Percentiles rank a stretch among this genome's conserved stretches.
phyloP scores from a whole-genome alignment of 2,888 invertebrate species.

The Ochropacha duplaris region DNA sequence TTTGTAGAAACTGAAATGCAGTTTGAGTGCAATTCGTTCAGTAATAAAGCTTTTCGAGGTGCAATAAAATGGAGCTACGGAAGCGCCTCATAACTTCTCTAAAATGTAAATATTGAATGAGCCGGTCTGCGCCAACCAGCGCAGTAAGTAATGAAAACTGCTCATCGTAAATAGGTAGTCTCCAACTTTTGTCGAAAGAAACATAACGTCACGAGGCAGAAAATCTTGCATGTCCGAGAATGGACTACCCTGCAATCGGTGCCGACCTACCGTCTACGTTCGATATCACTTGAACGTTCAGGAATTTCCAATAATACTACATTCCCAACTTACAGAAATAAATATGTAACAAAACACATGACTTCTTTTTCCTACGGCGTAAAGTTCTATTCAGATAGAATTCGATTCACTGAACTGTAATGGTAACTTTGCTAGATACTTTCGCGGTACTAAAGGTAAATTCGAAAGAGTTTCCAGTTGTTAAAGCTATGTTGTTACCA shows the following conservation, averaged over 20 bases:
- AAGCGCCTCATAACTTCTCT: background rate
- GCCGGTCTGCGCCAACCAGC: background rate
- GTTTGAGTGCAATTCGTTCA: background rate
- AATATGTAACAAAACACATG: constrained; percentile 8
- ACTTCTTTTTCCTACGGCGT: constrained; percentile 9
- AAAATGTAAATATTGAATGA: background rate
- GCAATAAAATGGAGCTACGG: background rate
- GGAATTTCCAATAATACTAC: constrained; percentile 79
- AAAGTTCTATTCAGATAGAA: constrained; percentile 32
- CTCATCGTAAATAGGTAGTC: background rate
- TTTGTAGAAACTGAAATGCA: background rate
- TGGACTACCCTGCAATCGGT: constrained; percentile 66
- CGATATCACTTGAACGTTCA: constrained; percentile 69
- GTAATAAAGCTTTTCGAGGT: background rate
- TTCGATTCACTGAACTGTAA: constrained; percentile 21
- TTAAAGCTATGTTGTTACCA: constrained; percentile 50
- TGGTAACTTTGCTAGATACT: constrained; percentile 42
- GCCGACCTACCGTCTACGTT: constrained; percentile 65
- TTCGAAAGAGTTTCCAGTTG: constrained; percentile 71
- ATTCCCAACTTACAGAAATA: constrained; percentile 25
- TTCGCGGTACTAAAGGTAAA: constrained; percentile 70
- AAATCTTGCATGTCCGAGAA: constrained; percentile 58
- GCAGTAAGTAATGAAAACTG: background rate
- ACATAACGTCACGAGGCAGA: constrained; percentile 38
- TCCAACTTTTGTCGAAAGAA: constrained; percentile 28